A percentile compares a stretch with the other conserved stretches of the same genome.
Conservation (phyloP, 2,113 vertebrate species). For the Scophthalmus maximus region DNA sequence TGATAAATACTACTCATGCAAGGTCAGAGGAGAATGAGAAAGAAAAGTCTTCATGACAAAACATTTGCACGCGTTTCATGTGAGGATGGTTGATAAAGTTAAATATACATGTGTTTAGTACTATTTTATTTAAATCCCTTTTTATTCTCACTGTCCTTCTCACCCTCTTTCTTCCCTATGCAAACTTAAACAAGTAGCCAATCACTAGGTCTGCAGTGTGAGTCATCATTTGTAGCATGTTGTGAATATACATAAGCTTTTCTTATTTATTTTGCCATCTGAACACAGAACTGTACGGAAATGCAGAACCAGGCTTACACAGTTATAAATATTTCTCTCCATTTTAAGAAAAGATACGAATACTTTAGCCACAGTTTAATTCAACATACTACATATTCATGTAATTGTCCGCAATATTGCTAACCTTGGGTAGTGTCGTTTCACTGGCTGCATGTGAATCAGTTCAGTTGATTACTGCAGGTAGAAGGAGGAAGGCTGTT, state of each 20-base stretch:
- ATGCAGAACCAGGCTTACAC: background rate
- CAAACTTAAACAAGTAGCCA: background rate
- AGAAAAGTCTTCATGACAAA: background rate
- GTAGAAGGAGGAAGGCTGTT: constrained; percentile 11
- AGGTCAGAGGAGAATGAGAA: background rate
- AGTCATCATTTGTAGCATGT: background rate
- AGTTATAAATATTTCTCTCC: background rate
- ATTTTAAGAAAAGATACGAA: background rate
- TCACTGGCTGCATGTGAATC: background rate
- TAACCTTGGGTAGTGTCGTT: background rate
- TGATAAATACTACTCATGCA: background rate
- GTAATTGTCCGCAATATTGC: background rate
- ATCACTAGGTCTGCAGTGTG: background rate
- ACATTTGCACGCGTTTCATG: background rate
- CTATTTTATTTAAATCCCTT: background rate
- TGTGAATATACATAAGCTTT: background rate
- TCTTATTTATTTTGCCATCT: background rate
- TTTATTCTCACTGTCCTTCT: no score
- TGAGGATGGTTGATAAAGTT: background rate
- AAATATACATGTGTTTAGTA: background rate
- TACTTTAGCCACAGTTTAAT: background rate
- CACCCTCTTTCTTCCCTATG: background rate
- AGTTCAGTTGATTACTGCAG: background rate
- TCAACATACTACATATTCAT: background rate
- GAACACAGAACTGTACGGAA: background rate